Conservation (phyloP, 2,888 invertebrate species). For the Nipponacmea schrenckii region DNA sequence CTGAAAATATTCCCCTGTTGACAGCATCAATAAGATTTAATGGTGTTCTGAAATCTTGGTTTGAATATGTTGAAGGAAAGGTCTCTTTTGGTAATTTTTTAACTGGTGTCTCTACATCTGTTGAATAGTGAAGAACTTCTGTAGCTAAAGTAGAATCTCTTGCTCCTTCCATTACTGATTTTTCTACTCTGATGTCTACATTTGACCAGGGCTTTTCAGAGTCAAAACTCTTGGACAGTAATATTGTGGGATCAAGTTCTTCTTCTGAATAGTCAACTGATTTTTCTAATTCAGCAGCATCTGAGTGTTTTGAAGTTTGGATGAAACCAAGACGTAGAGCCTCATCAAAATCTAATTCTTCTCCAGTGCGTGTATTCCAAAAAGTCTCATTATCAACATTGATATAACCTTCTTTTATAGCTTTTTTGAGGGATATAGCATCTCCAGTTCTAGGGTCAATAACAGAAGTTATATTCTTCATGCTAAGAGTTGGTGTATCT, state of each 20-base stretch:
- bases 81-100: background rate
- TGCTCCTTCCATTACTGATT: constrained; percentile 33
- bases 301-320: constrained; percentile 54
- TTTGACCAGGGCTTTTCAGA: constrained; percentile 44
- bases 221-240: constrained; percentile 23
- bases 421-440: constrained; percentile 53
- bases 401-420: constrained; percentile 61
- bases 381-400: constrained; percentile 76
- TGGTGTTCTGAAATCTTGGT: background rate
- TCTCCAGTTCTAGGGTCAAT: constrained; percentile 80
- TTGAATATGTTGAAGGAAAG: background rate
- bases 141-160: constrained; percentile 39
- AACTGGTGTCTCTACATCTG: constrained; percentile 35
- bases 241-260: constrained; percentile 30
- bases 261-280: constrained; percentile 41
- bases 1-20: constrained; percentile 47
- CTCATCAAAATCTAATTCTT: constrained; percentile 81
- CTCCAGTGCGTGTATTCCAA: constrained; percentile 84
- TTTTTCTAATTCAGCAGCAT: constrained; percentile 49
- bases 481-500: constrained; percentile 39
- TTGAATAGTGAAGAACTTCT: constrained; percentile 55
- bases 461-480: constrained; percentile 68
- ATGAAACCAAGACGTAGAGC: constrained; percentile 81
- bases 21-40: constrained; percentile 66
- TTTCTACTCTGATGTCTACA: constrained; percentile 58